Base-by-base conservation (phyloP, 23 tunicate species). In the Diplosoma virens region DNA sequence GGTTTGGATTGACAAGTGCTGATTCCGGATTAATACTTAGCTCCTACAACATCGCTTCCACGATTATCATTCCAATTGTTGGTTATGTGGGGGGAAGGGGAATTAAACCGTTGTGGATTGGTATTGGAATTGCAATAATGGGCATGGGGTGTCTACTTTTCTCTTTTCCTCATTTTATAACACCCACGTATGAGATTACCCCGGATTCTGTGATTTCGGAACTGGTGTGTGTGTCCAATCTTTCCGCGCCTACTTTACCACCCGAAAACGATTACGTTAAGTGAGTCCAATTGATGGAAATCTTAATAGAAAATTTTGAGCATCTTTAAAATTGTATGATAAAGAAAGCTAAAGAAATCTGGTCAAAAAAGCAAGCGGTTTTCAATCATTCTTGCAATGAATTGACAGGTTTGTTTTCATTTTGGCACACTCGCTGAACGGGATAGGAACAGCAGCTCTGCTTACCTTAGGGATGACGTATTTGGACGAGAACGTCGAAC, bases 71-170 rank as follows among this genome's bases (percentile, higher is more conserved):
- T 31, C 80, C 85, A 3, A 16, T 86, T 1, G 58, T 86, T 14
- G 80, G 68, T 31, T 86, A 79, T 50, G 17, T 86, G n/a, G 93
- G 93, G 11, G 93, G 93, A 6, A 33, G 50, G 26, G 93, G 93
- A 2, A 70, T 71, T 37, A 86, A 86, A 65, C 93, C 93, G 1
- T 26, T 72, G 27, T 86, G 93, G 93, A 47, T 79, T 59, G 93
- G 93, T 22, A 60, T 81, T 76, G 93, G 93, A 3, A 72, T 80
- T 36, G 27, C 73, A 9, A 5, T 86, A 14, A 86, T 86, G 93
- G 93, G 93, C 14, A 11, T 79, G 1, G 93, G 85, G 2, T 71
- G 87, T 23, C 41, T 86, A 28, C 9, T 80, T 23, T 86, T 79
- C 25, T 22, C 81, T 37, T 33, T 71, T 17, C 93, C 93, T 6